A percentile compares a stretch with the other conserved stretches of the same genome.
phyloP scores from a whole-genome alignment of 2,888 invertebrate species.

The Eristalis tenax region DNA sequence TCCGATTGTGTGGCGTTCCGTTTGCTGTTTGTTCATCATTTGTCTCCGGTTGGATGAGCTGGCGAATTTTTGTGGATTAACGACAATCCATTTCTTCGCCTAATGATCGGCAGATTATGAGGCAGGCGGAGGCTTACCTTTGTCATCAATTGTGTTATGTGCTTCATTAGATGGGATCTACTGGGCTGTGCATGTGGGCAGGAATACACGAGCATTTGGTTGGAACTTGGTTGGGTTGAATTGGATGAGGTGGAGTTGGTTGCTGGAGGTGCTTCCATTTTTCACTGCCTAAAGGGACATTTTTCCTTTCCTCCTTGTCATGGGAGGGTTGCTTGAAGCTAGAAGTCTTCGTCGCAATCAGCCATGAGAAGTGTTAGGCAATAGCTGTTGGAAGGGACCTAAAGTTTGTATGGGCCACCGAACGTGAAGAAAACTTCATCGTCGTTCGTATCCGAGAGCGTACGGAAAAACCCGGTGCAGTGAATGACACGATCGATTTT shows the following conservation, averaged over 20 bases:
- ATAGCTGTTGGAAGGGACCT: too few species aligned
- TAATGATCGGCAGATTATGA: not conserved
- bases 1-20: conserved; percentile 13
- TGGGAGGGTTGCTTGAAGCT: conserved; percentile 3
- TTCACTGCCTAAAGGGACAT: conserved; percentile 53
- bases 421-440: too few species aligned
- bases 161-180: not conserved
- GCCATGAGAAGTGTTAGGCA: too few species aligned
- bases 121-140: not conserved
- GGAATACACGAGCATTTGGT: not conserved
- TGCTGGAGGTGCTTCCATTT: too few species aligned
- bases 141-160: not conserved
- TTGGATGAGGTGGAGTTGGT: too few species aligned
- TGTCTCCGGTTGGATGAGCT: conserved; percentile 35
- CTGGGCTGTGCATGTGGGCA: not conserved
- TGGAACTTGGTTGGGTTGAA: too few species aligned
- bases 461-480: too few species aligned
- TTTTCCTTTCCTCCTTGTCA: conserved; percentile 23
- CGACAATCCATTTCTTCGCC: not conserved
- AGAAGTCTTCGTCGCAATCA: not conserved
- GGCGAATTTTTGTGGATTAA: conserved; percentile 9
- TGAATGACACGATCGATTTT: too few species aligned
- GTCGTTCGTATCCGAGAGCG: too few species aligned
- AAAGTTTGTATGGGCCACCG: too few species aligned
- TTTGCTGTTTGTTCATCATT: not conserved